Evolutionary conservation across 2,797 vertebrate genomes (phyloP), one percentile per base, ranked within the genome.

Genomic region (Sebastes trivittatus): DNA sequence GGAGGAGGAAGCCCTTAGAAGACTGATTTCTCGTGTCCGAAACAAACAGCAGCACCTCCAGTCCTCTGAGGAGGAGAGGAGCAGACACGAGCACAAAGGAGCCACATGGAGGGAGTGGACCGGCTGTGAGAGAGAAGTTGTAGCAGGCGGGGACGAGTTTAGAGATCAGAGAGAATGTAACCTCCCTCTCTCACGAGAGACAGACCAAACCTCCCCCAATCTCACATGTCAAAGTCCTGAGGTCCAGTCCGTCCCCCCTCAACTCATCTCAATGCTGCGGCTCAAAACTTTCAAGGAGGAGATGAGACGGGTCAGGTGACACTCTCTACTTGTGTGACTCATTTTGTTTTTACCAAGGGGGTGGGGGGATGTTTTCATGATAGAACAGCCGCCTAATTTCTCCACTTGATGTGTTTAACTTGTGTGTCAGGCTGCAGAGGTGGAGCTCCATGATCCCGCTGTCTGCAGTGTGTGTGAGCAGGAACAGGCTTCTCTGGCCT

Each of bases 401-500:
- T 27, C 2, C 7, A 1, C 10, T 13, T n/a, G 7, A 5, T 49
- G 22, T 65, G 59, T 68, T 27, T 55, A 0, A 70, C 2, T 58
- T 30, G 11, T 32, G 34, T 46, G 67, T 22, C 79, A 89, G 90
- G 87, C 85, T 42, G 77, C 85, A 3, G 89, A 85, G 74, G 78
- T 65, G 82, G 89, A 90, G 83, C 80, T 86, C 25, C 88, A 81
- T 7, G 80, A 78, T 11, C 86, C 91, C 7, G 38, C 77, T 30
- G 87, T n/a, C 64, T 94, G 92, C 87, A 16, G 34, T 1, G 69
- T 9, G 69, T 92, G 92, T 82, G 74, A 83, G 78, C 87, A 85
- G 83, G 75, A 87, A 73, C 91, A 77, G 68, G 87, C 90, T 30
- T 72, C 82, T 52, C 66, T 91, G 88, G 91, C 95, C 79, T 92